Conservation (phyloP, 2,888 invertebrate species). For the Mythimna ferrago region DNA sequence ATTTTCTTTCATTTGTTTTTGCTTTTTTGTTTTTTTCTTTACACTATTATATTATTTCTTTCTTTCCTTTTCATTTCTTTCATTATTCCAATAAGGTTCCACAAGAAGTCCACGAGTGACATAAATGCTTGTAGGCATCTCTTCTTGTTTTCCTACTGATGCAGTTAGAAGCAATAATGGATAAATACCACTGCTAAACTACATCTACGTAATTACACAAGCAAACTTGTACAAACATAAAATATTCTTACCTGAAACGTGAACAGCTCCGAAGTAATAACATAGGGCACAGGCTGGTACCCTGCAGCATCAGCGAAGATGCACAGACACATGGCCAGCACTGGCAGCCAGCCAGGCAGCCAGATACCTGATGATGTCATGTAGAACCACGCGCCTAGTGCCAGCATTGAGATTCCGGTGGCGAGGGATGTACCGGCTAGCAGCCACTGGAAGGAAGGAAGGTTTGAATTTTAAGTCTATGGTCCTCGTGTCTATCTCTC, state of each 20-base stretch:
- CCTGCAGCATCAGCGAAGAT: conserved; percentile 87
- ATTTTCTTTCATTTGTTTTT: no score
- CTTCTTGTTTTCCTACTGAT: no score
- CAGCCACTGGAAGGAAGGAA: conserved; percentile 79
- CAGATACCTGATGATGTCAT: conserved; percentile 78
- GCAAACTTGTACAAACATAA: no score
- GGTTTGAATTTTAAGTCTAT: not conserved
- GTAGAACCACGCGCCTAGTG: conserved; percentile 86
- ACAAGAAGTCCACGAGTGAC: no score
- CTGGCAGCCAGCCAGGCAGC: conserved; percentile 87
- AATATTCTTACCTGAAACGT: conserved; percentile 80
- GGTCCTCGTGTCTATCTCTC: not conserved
- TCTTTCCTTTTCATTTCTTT: no score
- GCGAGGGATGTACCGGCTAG: conserved; percentile 83
- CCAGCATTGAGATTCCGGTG: conserved; percentile 85
- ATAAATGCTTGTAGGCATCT: no score
- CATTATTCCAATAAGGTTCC: no score
- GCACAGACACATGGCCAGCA: conserved; percentile 85
- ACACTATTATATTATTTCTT: no score
- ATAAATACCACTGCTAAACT: no score
- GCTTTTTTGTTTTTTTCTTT: no score
- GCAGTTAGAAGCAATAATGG: no score
- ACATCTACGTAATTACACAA: no score
- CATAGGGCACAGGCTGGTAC: conserved; percentile 87
- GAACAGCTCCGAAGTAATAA: conserved; percentile 87